These are phyloP conservation scores for Synanthedon tipuliformis DNA, from an alignment of 2,888 invertebrate species.

Conservation along the genomic window DNA sequence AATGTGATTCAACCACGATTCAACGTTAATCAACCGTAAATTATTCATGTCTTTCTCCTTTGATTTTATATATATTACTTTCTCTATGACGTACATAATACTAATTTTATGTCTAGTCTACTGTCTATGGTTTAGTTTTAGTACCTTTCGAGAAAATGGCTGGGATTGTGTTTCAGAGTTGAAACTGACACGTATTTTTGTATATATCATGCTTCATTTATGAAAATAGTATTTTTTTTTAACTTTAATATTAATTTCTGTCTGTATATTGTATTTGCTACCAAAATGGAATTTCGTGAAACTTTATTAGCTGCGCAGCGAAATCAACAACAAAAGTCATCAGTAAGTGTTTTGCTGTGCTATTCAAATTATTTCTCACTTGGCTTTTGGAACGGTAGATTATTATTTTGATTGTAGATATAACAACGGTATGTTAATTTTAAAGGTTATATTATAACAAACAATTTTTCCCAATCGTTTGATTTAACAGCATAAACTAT, in stretches of 20 bases:
- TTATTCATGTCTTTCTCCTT: too few species aligned
- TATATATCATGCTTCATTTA: slow-evolving; percentile 46
- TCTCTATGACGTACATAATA: too few species aligned
- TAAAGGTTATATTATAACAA: background rate
- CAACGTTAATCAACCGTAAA: too few species aligned
- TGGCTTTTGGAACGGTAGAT: background rate
- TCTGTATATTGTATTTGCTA: slow-evolving; percentile 9
- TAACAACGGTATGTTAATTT: background rate
- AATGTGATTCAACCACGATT: too few species aligned
- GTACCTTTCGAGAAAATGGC: slow-evolving; percentile 67
- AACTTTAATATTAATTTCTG: slow-evolving; percentile 8
- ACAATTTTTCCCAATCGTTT: background rate
- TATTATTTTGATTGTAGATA: background rate
- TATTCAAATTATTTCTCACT: background rate
- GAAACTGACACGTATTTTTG: slow-evolving; percentile 61
- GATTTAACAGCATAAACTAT: background rate
- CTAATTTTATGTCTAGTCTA: too few species aligned
- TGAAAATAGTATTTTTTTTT: slow-evolving; percentile 29
- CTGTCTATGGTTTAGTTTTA: slow-evolving; percentile 40
- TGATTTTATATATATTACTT: too few species aligned
- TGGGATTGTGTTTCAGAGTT: slow-evolving; percentile 49
- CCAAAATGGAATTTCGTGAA: slow-evolving; percentile 59
- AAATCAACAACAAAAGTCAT: slow-evolving; percentile 68
- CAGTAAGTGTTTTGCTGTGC: slow-evolving; percentile 43
- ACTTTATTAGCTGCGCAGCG: slow-evolving; percentile 61